Percentiles rank a stretch among this genome's conserved stretches.
These are phyloP conservation scores for Lepus timidus DNA, from an alignment of 2,113 vertebrate species.

Conservation along the genomic window DNA sequence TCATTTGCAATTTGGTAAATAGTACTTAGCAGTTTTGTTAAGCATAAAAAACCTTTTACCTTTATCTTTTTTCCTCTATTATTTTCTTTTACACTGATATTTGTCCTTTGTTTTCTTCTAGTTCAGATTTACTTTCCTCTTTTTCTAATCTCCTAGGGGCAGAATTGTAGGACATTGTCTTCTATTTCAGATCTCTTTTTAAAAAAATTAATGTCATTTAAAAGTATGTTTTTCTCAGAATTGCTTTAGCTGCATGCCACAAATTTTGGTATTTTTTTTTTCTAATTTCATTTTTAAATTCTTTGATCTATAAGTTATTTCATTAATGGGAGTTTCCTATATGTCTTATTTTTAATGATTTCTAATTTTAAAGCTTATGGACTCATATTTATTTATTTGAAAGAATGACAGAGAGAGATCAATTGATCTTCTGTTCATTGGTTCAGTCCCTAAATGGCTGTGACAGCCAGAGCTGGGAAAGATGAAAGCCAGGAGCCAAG, in stretches of 20 bases:
- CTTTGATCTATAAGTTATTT: background rate
- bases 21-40: conserved; percentile 40
- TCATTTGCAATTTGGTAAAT: conserved; percentile 16
- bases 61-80: background rate
- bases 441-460: too few species aligned
- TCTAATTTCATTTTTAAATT: background rate
- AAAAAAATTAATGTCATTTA: background rate
- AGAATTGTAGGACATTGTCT: background rate
- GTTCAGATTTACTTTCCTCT: background rate
- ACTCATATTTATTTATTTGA: too few species aligned
- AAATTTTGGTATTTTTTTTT: conserved; percentile 18
- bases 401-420: too few species aligned
- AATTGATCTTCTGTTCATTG: too few species aligned
- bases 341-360: background rate
- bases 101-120: conserved; percentile 38
- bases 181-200: background rate
- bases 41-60: background rate
- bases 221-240: conserved; percentile 21
- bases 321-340: background rate
- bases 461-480: too few species aligned
- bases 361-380: background rate
- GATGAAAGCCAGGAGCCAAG: too few species aligned
- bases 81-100: background rate
- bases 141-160: background rate
- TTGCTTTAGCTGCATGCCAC: background rate